Evolutionary conservation across 2,113 vertebrate genomes (phyloP).

Genomic region (Vulpes ferrilata): DNA sequence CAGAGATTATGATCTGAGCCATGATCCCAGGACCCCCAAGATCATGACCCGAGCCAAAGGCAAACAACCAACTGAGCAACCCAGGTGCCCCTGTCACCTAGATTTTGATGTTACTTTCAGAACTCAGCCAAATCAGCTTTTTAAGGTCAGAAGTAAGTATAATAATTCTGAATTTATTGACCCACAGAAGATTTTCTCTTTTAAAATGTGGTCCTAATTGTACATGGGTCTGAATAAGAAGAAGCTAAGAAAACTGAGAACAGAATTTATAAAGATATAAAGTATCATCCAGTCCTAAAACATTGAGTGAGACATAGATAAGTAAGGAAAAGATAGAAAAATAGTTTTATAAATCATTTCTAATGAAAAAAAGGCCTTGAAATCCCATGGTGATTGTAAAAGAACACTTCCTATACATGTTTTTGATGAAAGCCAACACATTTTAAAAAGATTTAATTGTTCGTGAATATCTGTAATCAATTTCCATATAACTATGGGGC

Average conservation of each 20-base stretch:
- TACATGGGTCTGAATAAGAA: background rate
- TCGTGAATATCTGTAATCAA: background rate
- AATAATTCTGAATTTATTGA: background rate
- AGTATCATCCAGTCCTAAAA: background rate
- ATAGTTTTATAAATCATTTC: background rate
- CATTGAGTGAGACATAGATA: background rate
- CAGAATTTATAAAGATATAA: background rate
- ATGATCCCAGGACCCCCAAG: too few species aligned
- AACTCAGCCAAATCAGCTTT: background rate
- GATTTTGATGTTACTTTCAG: background rate
- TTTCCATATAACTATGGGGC: background rate
- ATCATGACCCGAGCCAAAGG: too few species aligned
- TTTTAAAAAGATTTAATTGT: slow-evolving; percentile 22
- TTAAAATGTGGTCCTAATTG: background rate
- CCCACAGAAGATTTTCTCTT: background rate
- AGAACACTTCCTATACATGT: background rate
- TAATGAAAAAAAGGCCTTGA: background rate
- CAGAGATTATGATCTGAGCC: too few species aligned
- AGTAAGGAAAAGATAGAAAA: background rate
- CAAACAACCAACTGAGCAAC: too few species aligned
- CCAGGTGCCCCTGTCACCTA: background rate
- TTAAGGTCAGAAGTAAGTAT: background rate
- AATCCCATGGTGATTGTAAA: background rate
- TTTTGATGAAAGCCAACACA: background rate
- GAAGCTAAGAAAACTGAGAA: background rate